Base-by-base conservation (phyloP, 2,888 invertebrate genomes). In the Leucoptera coffeella region DNA sequence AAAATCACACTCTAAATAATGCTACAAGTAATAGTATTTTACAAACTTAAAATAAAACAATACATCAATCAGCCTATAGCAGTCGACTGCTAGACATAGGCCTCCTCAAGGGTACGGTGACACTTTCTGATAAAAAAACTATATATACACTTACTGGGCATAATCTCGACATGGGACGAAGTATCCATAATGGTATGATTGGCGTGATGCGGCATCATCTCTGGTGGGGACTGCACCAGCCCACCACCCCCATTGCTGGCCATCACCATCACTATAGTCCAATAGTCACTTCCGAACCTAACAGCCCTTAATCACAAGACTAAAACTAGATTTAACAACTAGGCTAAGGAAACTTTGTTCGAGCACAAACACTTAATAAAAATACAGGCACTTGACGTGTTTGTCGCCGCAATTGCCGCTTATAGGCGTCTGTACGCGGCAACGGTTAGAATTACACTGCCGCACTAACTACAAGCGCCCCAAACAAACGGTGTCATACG, bases 221-320 rank as follows among this genome's bases (percentile, higher is more conserved):
- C 69, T 29, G 69, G 67, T 60, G 69, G 69, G 62, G 69, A 67
- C 64, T 69, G 67, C 36, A 69, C 64, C 51, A 69, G 67, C 42
- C 65, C 69, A 39, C 69, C 67, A 58, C 64, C 65, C 23, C 60
- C 60, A 7, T 62, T 59, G 42, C 61, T 65, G 43, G 69, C 69
- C 69, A 69, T 69, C 53, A 69, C 69, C 67, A 69, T 69, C 51
- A 48, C 64, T 57, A 53, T 47, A 36, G 38, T 35, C 37, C 32
- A 24, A 31, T 29, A 34, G 11, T 43, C 41, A 31, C 43, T 44
- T 42, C 46, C 38, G 42, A 41, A 41, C 41, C 42, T 40, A 45
- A 45, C 41, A 33, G 39, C 39, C 31, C 17, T 33, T 22, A 26
- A 29, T 28, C 19, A 29, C 30, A n/a, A n/a, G n/a, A n/a, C n/a